Conservation (phyloP, 2,888 invertebrate genomes). For the Pammene aurita region DNA sequence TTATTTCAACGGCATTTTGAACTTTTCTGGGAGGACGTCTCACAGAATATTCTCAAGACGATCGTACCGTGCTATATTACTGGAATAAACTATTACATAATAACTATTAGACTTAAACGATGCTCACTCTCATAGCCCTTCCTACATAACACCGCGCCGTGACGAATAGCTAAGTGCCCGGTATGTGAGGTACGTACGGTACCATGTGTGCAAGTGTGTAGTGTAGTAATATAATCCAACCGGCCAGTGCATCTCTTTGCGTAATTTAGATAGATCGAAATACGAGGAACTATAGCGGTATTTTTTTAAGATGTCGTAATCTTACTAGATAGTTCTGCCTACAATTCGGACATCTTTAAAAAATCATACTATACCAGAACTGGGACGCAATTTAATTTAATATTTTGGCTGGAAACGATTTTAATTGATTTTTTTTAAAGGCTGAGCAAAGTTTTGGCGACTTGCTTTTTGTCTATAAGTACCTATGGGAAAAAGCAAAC, state of each 20-base stretch:
- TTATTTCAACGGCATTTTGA: too few relatives aligned
- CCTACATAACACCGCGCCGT: conserved; percentile 27
- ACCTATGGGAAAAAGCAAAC: too few relatives aligned
- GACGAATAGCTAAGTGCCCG: conserved; percentile 48
- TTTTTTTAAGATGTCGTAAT: too few relatives aligned
- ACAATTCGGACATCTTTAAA: too few relatives aligned
- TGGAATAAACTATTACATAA: conserved; percentile 28
- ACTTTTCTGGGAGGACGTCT: too few relatives aligned
- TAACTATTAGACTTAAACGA: conserved; percentile 20
- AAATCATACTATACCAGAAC: too few relatives aligned
- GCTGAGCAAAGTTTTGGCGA: too few relatives aligned
- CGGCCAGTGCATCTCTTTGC: conserved; percentile 62
- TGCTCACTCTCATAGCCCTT: conserved; percentile 29
- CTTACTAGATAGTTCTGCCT: too few relatives aligned
- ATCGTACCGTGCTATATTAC: neutral
- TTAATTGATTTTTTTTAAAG: too few relatives aligned
- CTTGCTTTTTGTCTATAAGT: too few relatives aligned
- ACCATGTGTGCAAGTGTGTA: conserved; percentile 58
- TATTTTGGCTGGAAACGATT: too few relatives aligned
- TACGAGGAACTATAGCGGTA: conserved; percentile 63
- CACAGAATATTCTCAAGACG: neutral
- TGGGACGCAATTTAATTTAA: too few relatives aligned
- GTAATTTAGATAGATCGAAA: conserved; percentile 55
- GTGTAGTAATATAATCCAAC: conserved; percentile 51
- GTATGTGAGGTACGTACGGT: conserved; percentile 50